These are phyloP conservation scores for Parapristionchus giblindavisi DNA, from an alignment of 2,888 invertebrate genomes.

Conservation along the genomic window DNA sequence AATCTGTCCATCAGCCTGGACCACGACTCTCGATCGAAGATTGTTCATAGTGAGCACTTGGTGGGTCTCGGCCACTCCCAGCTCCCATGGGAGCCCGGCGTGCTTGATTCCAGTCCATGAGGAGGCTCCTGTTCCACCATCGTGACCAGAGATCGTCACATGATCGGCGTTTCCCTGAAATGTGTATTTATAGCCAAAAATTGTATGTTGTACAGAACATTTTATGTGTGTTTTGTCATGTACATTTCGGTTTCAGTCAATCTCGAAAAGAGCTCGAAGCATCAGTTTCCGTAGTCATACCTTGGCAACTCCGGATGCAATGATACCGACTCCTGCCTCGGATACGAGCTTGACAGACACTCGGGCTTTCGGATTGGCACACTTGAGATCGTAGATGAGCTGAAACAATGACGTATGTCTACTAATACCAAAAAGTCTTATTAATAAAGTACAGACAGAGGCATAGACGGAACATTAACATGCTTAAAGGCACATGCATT, in stretches of 20 bases:
- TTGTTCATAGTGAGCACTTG: conserved; percentile 76
- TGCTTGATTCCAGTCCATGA: conserved; percentile 96
- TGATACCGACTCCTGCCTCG: conserved; percentile 97
- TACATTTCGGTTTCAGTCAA: not conserved
- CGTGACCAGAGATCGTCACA: conserved; percentile 97
- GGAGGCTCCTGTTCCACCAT: conserved; percentile 94
- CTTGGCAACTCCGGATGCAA: conserved; percentile 97
- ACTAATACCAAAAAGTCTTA: no score
- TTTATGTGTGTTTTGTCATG: not conserved
- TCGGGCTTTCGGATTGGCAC: conserved; percentile 91
- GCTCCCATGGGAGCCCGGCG: conserved; percentile 97
- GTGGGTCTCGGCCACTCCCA: conserved; percentile 97
- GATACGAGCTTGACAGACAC: conserved; percentile 98
- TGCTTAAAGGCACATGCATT: no score
- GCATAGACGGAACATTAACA: no score
- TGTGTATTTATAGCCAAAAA: not conserved
- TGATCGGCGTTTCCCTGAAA: conserved; percentile 90
- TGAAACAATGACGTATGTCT: conserved; percentile 43
- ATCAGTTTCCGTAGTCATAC: conserved; percentile 72
- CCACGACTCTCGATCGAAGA: conserved; percentile 84
- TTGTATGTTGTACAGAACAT: no score
- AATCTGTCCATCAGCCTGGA: conserved; percentile 95
- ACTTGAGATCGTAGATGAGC: conserved; percentile 96
- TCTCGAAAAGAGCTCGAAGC: not conserved
- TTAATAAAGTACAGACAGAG: no score